phyloP scores from a whole-genome alignment of 2,888 invertebrate species.

The Empis stercorea region DNA sequence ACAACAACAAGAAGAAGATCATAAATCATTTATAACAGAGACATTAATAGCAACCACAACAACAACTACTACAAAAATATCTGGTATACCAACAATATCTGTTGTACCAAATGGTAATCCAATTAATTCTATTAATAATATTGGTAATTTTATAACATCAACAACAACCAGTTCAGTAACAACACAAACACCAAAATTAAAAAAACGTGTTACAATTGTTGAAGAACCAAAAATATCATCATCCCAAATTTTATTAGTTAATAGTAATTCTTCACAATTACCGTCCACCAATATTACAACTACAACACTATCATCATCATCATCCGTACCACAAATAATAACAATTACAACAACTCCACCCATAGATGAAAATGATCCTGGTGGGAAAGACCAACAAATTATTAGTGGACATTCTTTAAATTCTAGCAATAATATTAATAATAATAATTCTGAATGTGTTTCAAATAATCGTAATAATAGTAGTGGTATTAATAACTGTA shows the following conservation, averaged over 20 bases:
- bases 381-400: neutral
- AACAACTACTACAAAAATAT: constrained; percentile 5
- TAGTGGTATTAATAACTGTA: neutral
- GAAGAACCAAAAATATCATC: constrained; percentile 27
- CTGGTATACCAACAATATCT: constrained; percentile 4
- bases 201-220: constrained; percentile 33
- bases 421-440: neutral
- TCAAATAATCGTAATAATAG: neutral
- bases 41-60: constrained; percentile 5
- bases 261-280: constrained; percentile 19
- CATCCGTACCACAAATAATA: constrained; percentile 19
- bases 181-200: constrained; percentile 30
- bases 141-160: constrained; percentile 5
- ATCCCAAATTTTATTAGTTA: neutral
- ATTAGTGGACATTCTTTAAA: neutral
- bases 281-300: constrained; percentile 26
- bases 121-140: neutral
- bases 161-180: constrained; percentile 19
- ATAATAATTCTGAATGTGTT: too few species aligned
- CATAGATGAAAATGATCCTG: constrained; percentile 6
- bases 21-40: neutral
- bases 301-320: constrained; percentile 3
- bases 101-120: neutral
- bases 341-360: constrained; percentile 16
- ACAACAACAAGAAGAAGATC: constrained; percentile 3